A percentile compares a stretch with the other conserved stretches of the same genome.
phyloP scores from a whole-genome alignment of 2,113 vertebrate genomes.

The Eclectus roratus region DNA sequence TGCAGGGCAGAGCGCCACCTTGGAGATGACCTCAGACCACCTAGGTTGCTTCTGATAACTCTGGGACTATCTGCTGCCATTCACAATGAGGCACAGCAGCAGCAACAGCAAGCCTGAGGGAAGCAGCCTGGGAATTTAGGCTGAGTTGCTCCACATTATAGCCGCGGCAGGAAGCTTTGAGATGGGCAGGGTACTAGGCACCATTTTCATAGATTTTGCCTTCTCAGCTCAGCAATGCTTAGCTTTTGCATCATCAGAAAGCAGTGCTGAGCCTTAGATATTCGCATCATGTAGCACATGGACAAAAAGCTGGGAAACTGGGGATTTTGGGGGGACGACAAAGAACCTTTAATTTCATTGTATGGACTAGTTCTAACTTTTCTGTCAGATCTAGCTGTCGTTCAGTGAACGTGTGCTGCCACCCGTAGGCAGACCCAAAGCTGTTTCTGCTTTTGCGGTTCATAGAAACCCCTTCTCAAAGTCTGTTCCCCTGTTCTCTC shows the following conservation, averaged over 20 bases:
- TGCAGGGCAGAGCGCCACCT: rapidly evolving
- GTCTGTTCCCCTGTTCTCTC: not conserved
- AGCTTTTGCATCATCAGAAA: constrained; percentile 51
- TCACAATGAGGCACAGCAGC: not conserved
- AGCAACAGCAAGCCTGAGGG: not conserved
- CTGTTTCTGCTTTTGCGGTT: not conserved
- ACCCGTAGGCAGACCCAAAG: constrained; percentile 59
- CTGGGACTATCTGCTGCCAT: not conserved
- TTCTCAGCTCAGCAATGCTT: constrained; percentile 24
- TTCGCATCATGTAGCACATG: constrained; percentile 23
- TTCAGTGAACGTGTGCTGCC: constrained; percentile 73
- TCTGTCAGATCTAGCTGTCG: not conserved
- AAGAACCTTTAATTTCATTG: not conserved
- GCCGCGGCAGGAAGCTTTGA: not conserved
- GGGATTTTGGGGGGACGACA: rapidly evolving
- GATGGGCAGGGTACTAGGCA: not conserved
- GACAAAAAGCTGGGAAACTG: not conserved
- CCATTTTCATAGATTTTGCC: constrained; percentile 28
- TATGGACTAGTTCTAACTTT: not conserved
- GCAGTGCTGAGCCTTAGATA: constrained; percentile 49
- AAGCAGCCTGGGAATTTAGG: not conserved
- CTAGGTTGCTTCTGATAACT: not conserved
- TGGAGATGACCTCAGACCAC: not conserved
- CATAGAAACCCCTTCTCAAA: not conserved
- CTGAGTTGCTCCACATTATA: not conserved